Evolutionary conservation across 2,888 invertebrate genomes (phyloP).

Genomic region (Danaus chrysippus): DNA sequence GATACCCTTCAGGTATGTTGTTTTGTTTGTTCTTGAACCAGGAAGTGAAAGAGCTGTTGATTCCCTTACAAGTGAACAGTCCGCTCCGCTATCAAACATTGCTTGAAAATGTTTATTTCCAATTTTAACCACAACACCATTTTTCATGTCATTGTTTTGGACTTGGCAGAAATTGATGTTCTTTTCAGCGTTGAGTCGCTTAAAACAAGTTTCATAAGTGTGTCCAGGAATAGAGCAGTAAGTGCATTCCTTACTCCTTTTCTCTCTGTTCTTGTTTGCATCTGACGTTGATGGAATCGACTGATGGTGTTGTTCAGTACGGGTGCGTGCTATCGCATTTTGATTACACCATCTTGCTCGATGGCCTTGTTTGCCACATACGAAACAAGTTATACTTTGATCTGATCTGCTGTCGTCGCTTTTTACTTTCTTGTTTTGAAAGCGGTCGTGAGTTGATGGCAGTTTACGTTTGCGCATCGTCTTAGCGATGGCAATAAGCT

Average conservation of each 20-base stretch:
- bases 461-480: too few relatives aligned
- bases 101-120: background rate
- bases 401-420: too few relatives aligned
- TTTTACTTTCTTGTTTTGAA: too few relatives aligned
- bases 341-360: background rate
- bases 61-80: too few relatives aligned
- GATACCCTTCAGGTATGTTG: slow-evolving; percentile 13
- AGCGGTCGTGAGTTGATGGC: too few relatives aligned
- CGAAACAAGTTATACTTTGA: background rate
- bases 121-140: background rate
- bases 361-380: too few relatives aligned
- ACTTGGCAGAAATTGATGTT: too few relatives aligned
- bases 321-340: background rate
- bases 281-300: too few relatives aligned
- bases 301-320: too few relatives aligned
- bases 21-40: slow-evolving; percentile 22
- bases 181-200: slow-evolving; percentile 25
- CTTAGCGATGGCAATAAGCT: background rate
- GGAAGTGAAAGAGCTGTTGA: slow-evolving; percentile 26
- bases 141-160: slow-evolving; percentile 3
- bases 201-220: slow-evolving; percentile 33
- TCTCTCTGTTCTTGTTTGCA: too few relatives aligned
- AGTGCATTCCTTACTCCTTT: background rate
- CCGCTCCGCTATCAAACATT: slow-evolving; percentile 37
- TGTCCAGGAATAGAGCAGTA: slow-evolving; percentile 27